These are phyloP conservation scores for Resseliella maxima DNA, from an alignment of 2,888 invertebrate genomes.

Conservation along the genomic window DNA sequence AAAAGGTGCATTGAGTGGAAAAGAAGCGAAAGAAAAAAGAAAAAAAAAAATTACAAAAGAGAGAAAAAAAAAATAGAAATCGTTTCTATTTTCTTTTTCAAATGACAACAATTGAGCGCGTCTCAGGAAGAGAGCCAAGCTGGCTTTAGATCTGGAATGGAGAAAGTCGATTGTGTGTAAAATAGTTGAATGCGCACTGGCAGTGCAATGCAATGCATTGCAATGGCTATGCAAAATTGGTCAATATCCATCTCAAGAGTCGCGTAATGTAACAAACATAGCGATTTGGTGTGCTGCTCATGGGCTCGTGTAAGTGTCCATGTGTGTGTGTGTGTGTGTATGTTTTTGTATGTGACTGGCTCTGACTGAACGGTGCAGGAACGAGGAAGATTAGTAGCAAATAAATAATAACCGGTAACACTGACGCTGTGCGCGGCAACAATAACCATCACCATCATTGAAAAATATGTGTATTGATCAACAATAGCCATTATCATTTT, in stretches of 20 bases:
- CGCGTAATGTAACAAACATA: neutral
- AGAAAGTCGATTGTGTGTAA: conserved; percentile 51
- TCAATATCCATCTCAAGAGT: neutral
- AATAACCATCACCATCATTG: conserved; percentile 5
- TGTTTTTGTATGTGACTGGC: neutral
- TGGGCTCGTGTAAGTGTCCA: no score
- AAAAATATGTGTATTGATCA: conserved; percentile 48
- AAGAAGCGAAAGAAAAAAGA: no score
- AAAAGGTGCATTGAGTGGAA: no score
- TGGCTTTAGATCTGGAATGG: neutral
- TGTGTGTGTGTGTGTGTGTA: neutral
- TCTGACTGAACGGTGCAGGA: neutral
- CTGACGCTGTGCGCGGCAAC: neutral
- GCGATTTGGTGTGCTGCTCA: neutral
- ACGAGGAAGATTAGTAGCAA: conserved; percentile 53
- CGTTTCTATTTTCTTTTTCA: neutral
- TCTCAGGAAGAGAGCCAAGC: conserved; percentile 12
- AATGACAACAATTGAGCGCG: conserved; percentile 46
- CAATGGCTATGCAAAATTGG: conserved; percentile 53
- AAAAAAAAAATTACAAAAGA: no score
- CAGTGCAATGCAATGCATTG: neutral
- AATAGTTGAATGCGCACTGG: neutral
- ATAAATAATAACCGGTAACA: conserved; percentile 48
- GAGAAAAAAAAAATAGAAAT: neutral
- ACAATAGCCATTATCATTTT: conserved; percentile 52